Base-by-base conservation (phyloP, 2,888 invertebrate species). In the Mimumesa dahlbomi region DNA sequence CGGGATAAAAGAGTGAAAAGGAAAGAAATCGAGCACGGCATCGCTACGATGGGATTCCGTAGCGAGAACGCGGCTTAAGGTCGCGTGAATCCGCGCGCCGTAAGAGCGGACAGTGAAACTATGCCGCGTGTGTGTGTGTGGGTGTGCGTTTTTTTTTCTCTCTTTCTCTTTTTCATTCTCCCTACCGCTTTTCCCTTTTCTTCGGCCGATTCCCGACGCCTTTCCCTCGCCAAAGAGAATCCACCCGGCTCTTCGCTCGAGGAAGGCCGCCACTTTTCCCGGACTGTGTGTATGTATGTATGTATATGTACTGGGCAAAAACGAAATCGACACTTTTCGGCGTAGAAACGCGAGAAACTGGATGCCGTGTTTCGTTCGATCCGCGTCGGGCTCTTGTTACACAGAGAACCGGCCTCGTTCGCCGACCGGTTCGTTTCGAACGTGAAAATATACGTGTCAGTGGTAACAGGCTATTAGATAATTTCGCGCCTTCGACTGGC, bases 71-170 rank as follows among this genome's bases (percentile, higher is more conserved):
- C 29, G 54, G 42, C 63, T 71, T 69, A 61, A 62, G 71, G 76
- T 77, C 73, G 76, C 77, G 78, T 75, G 81, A 81, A 77, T 80
- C 71, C 76, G 73, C 67, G 68, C 75, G 66, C 74, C 69, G 62
- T 70, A 71, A 73, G 42, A 38, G 43, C 58, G 43, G 46, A 45
- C 63, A 73, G 73, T 61, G 72, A 73, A 73, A 75, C 65, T 75
- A 70, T 66, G 75, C 40, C 56, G 59, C n/a, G n/a, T n/a, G n/a
- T n/a, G n/a, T n/a, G n/a, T n/a, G n/a, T n/a, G n/a, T n/a, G n/a
- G n/a, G n/a, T n/a, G n/a, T n/a, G n/a, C n/a, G n/a, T n/a, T n/a
- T n/a, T n/a, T n/a, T n/a, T n/a, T n/a, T n/a, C n/a, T n/a, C n/a
- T n/a, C n/a, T n/a, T n/a, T n/a, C n/a, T n/a, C n/a, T 50, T 74